A percentile compares a stretch with the other conserved stretches of the same genome.
phyloP scores from a whole-genome alignment of 2,113 vertebrate genomes.

The Gavia stellata region DNA sequence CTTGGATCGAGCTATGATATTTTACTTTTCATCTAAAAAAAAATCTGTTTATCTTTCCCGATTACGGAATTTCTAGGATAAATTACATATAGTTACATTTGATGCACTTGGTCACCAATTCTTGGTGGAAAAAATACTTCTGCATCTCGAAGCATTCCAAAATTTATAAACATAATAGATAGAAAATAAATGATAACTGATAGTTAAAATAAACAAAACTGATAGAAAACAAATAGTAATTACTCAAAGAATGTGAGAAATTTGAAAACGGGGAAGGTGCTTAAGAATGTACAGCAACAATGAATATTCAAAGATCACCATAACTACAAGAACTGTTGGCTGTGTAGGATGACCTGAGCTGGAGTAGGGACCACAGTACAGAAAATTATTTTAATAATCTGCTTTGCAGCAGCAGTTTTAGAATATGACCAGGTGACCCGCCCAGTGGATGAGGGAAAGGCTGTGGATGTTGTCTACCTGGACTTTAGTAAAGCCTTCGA shows the following conservation, averaged over 20 bases:
- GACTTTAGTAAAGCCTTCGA: no score
- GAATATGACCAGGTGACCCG: no score
- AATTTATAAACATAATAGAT: not conserved
- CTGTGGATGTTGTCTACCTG: no score
- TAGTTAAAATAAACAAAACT: no score
- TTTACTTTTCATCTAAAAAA: not conserved
- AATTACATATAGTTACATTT: not conserved
- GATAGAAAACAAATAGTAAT: not conserved
- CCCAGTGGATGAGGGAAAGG: no score
- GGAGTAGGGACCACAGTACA: not conserved
- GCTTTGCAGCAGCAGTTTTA: not conserved
- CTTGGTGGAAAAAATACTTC: not conserved
- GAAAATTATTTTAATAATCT: not conserved
- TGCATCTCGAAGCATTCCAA: not conserved
- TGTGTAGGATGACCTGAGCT: not conserved
- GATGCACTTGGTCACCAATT: not conserved
- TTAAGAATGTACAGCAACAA: not conserved
- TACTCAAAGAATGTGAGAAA: not conserved
- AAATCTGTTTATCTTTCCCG: not conserved
- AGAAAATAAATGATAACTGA: no score
- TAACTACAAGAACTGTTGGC: not conserved
- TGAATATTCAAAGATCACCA: not conserved
- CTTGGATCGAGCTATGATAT: rapidly evolving
- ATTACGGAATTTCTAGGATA: not conserved
- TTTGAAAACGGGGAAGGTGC: not conserved